A percentile compares a stretch with the other conserved stretches of the same genome.
phyloP scores from a whole-genome alignment of 1,140 invertebrate species.

The Drosophila persimilis region DNA sequence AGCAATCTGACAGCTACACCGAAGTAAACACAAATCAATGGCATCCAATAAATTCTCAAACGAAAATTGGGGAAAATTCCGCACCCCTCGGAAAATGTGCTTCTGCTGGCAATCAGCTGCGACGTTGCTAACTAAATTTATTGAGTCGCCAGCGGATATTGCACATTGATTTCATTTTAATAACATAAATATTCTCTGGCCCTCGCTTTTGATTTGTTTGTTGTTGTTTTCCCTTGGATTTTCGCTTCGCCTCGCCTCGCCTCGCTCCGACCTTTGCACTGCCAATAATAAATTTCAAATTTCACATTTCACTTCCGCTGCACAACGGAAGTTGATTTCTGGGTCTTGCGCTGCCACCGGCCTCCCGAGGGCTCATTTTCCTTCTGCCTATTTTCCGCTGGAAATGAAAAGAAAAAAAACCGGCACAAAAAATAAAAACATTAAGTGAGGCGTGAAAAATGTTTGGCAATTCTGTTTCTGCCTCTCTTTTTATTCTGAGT shows the following conservation, averaged over 20 bases:
- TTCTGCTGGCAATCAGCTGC: slow-evolving; percentile 32
- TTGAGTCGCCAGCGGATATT: slow-evolving; percentile 57
- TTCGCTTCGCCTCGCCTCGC: background rate
- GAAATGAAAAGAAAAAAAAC: slow-evolving; percentile 12
- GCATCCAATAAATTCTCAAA: slow-evolving; percentile 37
- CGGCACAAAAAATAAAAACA: slow-evolving; percentile 23
- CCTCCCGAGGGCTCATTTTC: slow-evolving; percentile 24
- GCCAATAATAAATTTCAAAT: slow-evolving; percentile 68
- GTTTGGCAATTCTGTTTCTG: slow-evolving; percentile 38
- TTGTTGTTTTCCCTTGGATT: slow-evolving; percentile 11
- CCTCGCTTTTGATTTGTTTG: background rate
- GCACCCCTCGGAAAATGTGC: background rate
- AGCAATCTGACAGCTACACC: slow-evolving; percentile 25
- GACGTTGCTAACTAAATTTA: slow-evolving; percentile 55
- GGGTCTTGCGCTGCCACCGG: slow-evolving; percentile 10
- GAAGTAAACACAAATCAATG: slow-evolving; percentile 25
- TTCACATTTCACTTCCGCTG: slow-evolving; percentile 72
- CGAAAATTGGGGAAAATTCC: slow-evolving; percentile 7
- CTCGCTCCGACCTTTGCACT: slow-evolving; percentile 29
- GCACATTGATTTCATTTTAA: slow-evolving; percentile 66
- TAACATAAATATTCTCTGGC: slow-evolving; percentile 55
- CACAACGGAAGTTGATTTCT: slow-evolving; percentile 63
- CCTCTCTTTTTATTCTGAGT: background rate
- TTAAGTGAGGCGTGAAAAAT: slow-evolving; percentile 55
- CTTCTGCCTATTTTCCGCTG: slow-evolving; percentile 38